A percentile compares a stretch with the other conserved stretches of the same genome.
phyloP scores from a whole-genome alignment of 2,113 vertebrate genomes.

The Labeo catla region DNA sequence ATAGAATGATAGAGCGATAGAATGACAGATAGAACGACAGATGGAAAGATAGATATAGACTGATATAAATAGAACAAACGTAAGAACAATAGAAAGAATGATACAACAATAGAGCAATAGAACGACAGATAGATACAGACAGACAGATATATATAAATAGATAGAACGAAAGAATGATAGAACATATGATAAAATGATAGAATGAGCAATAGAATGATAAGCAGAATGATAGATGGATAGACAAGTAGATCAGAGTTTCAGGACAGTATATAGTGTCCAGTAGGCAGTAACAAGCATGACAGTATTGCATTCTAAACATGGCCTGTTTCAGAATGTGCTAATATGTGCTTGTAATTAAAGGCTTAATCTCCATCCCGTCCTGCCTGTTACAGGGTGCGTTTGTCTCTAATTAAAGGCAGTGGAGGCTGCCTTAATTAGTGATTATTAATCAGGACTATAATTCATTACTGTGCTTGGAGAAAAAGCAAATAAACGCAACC shows the following conservation, averaged over 20 bases:
- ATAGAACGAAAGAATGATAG: no score
- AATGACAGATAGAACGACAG: no score
- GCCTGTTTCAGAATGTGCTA: constrained; percentile 28
- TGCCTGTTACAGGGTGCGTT: constrained; percentile 29
- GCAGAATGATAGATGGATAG: no score
- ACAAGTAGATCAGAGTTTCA: neutral
- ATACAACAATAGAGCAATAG: no score
- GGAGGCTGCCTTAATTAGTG: constrained; percentile 28
- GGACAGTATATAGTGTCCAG: neutral
- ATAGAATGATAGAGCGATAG: no score
- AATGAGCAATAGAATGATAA: no score
- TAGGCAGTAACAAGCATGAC: neutral
- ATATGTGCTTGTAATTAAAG: constrained; percentile 48
- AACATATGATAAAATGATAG: no score
- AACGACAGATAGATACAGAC: no score
- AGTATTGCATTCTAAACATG: neutral
- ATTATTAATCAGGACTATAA: constrained; percentile 50
- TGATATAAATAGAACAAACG: no score
- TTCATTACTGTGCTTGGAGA: constrained; percentile 34
- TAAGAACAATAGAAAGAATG: no score
- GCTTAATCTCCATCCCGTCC: constrained; percentile 28
- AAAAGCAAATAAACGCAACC: constrained; percentile 28
- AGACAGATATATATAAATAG: no score
- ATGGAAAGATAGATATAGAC: no score
- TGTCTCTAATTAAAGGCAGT: constrained; percentile 47